Evolutionary conservation across 2,888 invertebrate species (phyloP).

Genomic region (Drosophila tripunctata): DNA sequence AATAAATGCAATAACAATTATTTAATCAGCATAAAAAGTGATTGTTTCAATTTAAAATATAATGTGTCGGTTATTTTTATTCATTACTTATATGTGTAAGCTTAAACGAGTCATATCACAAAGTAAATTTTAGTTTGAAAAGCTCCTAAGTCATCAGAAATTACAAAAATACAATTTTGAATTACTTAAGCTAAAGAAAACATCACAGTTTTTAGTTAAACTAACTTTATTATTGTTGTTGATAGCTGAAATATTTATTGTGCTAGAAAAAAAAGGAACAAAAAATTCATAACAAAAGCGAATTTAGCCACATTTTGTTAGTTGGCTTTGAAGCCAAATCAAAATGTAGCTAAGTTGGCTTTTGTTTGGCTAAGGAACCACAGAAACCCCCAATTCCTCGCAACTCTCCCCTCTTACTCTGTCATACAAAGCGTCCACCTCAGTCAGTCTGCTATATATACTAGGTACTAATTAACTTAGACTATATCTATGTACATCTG

Average conservation of each 20-base stretch:
- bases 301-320: slow-evolving; percentile 64
- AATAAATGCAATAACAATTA: slow-evolving; percentile 62
- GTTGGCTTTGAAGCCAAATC: neutral
- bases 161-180: slow-evolving; percentile 4
- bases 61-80: neutral
- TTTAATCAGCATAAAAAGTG: slow-evolving; percentile 27
- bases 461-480: neutral
- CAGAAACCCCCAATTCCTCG: neutral
- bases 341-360: slow-evolving; percentile 71
- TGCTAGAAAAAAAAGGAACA: slow-evolving; percentile 17
- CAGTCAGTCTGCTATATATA: slow-evolving; percentile 47
- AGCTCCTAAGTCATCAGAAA: slow-evolving; percentile 20
- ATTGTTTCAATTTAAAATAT: slow-evolving; percentile 6
- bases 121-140: slow-evolving; percentile 25
- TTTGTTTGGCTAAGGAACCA: slow-evolving; percentile 39
- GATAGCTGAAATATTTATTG: slow-evolving; percentile 48
- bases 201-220: slow-evolving; percentile 75
- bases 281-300: slow-evolving; percentile 52
- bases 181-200: slow-evolving; percentile 47
- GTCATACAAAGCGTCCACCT: slow-evolving; percentile 42
- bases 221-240: slow-evolving; percentile 52
- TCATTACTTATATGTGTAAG: neutral
- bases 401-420: slow-evolving; percentile 28
- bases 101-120: slow-evolving; percentile 46
- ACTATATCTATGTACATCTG: slow-evolving; percentile 26